Percentiles rank a stretch among this genome's conserved stretches.
Evolutionary conservation across 2,113 vertebrate species (phyloP).

Genomic region (Gorilla gorilla): DNA sequence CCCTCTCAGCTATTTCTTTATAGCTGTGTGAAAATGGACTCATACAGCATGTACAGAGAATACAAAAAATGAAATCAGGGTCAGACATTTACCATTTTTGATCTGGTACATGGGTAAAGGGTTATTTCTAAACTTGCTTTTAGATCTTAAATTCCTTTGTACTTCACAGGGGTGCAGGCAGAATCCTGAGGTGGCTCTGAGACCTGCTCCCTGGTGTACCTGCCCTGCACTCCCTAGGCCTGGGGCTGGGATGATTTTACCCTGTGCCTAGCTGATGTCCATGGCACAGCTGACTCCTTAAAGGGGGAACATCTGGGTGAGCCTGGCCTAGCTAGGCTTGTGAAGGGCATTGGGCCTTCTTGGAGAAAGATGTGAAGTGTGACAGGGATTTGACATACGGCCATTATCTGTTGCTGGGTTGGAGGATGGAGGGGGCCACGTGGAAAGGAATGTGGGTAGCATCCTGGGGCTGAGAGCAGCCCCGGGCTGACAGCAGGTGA

Average conservation of each 20-base stretch:
- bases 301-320: neutral
- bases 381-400: neutral
- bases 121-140: neutral
- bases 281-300: neutral
- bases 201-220: neutral
- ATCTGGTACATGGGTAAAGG: too few species aligned
- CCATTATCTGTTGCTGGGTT: neutral
- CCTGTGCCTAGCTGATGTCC: fast-evolving
- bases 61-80: too few species aligned
- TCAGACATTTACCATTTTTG: neutral
- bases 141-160: neutral
- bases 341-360: neutral
- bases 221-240: neutral
- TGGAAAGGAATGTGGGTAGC: fast-evolving
- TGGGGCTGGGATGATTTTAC: fast-evolving
- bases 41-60: neutral
- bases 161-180: too few species aligned
- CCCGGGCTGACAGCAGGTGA: too few species aligned
- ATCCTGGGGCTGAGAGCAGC: too few species aligned
- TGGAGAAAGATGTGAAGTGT: neutral
- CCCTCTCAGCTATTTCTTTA: too few species aligned
- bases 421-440: neutral
- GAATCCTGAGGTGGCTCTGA: too few species aligned
- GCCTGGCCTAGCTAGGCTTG: neutral
- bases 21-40: too few species aligned